These are phyloP conservation scores for Samia ricini DNA, from an alignment of 1,140 invertebrate genomes.

Conservation along the genomic window DNA sequence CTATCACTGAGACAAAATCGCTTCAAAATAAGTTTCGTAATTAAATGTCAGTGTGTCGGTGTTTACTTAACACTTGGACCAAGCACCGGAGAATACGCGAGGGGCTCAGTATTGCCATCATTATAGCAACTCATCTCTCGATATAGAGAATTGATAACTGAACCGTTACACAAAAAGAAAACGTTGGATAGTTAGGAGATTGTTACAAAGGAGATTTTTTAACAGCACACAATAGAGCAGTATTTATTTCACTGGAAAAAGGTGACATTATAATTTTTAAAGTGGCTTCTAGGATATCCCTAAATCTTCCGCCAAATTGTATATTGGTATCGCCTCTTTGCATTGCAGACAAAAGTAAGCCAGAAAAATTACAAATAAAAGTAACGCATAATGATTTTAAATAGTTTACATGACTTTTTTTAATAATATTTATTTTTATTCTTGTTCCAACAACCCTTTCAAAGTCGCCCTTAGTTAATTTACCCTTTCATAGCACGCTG, in stretches of 20 bases:
- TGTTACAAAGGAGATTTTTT: conserved; percentile 3
- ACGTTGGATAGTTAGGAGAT: conserved; percentile 18
- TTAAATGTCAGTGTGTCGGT: too few relatives aligned
- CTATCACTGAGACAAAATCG: too few relatives aligned
- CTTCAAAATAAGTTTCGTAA: too few relatives aligned
- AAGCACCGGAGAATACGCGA: conserved; percentile 28
- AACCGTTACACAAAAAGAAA: conserved; percentile 55
- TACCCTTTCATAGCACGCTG: conserved; percentile 2
- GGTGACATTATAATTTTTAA: background rate
- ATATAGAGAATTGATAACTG: conserved; percentile 71
- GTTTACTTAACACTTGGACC: background rate
- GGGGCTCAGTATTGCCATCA: conserved; percentile 62
- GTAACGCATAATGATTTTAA: too few relatives aligned
- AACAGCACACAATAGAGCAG: background rate
- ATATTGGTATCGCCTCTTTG: too few relatives aligned
- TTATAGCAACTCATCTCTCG: conserved; percentile 69
- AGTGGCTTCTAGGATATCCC: too few relatives aligned
- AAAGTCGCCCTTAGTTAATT: background rate
- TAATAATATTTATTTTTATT: background rate
- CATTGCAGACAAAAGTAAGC: too few relatives aligned
- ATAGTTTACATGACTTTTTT: background rate
- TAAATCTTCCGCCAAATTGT: too few relatives aligned
- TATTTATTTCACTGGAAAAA: background rate
- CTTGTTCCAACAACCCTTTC: background rate
- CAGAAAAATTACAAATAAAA: too few relatives aligned